Evolutionary conservation across 2,113 vertebrate genomes (phyloP).

Genomic region (Dascyllus trimaculatus): DNA sequence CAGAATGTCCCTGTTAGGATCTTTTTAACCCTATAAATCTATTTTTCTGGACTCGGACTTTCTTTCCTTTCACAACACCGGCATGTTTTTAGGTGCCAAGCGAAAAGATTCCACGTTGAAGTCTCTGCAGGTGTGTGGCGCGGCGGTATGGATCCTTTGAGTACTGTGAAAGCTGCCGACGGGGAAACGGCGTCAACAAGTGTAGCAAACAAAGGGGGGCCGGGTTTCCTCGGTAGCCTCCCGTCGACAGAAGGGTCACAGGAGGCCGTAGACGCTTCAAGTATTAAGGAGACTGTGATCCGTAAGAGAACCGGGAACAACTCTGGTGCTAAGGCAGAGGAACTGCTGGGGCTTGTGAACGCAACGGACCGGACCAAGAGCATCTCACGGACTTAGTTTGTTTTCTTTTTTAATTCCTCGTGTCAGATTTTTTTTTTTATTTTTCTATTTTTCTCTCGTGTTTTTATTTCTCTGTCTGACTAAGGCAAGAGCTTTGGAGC

Average conservation of each 20-base stretch:
- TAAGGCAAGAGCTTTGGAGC: conserved; percentile 7
- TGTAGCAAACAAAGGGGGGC: conserved; percentile 52
- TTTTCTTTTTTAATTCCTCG: not conserved
- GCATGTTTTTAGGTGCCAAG: not conserved
- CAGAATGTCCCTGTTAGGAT: conserved; percentile 14
- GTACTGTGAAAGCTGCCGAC: conserved; percentile 11
- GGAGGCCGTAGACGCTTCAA: not conserved
- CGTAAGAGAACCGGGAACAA: conserved; percentile 44
- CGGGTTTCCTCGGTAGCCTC: conserved; percentile 7
- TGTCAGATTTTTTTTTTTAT: conserved; percentile 35
- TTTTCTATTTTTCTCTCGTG: conserved; percentile 28
- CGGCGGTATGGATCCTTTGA: not conserved
- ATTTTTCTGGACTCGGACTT: not conserved
- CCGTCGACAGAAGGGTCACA: not conserved
- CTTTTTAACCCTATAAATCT: conserved; percentile 12
- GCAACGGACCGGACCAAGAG: conserved; percentile 70
- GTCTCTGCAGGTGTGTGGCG: not conserved
- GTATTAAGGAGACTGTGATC: conserved; percentile 32
- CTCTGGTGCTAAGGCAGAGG: conserved; percentile 57
- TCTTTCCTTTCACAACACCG: not conserved
- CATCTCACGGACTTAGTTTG: conserved; percentile 43
- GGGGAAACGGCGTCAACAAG: conserved; percentile 1
- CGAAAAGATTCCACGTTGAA: not conserved
- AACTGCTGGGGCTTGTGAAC: conserved; percentile 43
- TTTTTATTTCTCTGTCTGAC: not conserved